Evolutionary conservation across 2,113 vertebrate genomes (phyloP).

Genomic region (Ochotona curzoniae): DNA sequence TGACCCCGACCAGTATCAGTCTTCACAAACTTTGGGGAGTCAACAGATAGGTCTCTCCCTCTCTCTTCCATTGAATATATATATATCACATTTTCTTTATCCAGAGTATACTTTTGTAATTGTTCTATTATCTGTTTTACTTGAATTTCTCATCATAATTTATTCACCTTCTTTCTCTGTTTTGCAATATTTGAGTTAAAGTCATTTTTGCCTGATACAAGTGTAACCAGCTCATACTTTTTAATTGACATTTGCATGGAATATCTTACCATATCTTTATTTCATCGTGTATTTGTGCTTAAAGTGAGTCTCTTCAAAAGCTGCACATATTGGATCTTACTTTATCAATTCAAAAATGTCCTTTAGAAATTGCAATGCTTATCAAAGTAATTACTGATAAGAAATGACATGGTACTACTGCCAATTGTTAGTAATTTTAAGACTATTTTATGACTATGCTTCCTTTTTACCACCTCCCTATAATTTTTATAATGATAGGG

Average conservation of each 20-base stretch:
- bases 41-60: no score
- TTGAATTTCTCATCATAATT: background rate
- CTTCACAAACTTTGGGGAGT: no score
- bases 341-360: background rate
- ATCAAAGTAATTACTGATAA: background rate
- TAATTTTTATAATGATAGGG: background rate
- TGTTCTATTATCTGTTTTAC: background rate
- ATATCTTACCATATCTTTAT: background rate
- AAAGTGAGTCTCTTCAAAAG: background rate
- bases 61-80: no score
- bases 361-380: background rate
- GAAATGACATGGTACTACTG: background rate
- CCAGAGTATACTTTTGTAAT: background rate
- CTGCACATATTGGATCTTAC: background rate
- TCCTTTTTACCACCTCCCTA: background rate
- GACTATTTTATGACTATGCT: background rate
- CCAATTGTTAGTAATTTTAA: background rate
- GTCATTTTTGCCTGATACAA: background rate
- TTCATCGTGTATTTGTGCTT: background rate
- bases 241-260: background rate
- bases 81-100: no score
- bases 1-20: no score
- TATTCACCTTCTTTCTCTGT: background rate
- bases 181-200: background rate
- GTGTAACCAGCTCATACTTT: background rate